These are phyloP conservation scores for Leuciscus waleckii DNA, from an alignment of 2,797 vertebrate species.

Conservation along the genomic window DNA sequence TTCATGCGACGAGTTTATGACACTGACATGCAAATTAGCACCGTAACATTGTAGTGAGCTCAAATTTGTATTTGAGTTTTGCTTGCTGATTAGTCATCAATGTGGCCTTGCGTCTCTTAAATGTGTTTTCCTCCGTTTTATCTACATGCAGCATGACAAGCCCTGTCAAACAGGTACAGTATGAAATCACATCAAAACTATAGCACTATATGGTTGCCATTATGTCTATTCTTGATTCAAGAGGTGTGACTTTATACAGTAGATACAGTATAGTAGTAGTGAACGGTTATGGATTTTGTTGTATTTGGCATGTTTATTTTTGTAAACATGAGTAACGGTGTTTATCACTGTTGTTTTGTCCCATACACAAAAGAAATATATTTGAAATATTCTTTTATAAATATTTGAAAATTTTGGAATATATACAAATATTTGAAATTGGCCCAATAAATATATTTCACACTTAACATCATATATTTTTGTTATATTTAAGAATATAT, in stretches of 20 bases:
- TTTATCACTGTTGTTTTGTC: neutral
- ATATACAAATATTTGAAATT: too few species aligned
- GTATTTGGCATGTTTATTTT: conserved; percentile 1
- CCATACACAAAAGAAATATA: too few species aligned
- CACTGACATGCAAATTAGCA: conserved; percentile 10
- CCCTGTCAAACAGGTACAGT: conserved; percentile 80
- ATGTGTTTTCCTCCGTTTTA: conserved; percentile 69
- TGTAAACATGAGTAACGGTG: neutral
- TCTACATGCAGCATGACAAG: conserved; percentile 85
- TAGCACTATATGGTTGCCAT: conserved; percentile 13
- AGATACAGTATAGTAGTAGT: neutral
- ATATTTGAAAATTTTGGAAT: too few species aligned
- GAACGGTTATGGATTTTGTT: neutral
- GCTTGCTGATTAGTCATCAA: neutral
- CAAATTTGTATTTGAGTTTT: neutral
- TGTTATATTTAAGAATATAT: too few species aligned
- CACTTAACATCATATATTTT: too few species aligned
- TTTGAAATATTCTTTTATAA: too few species aligned
- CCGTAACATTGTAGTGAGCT: neutral
- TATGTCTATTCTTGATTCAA: conserved; percentile 10
- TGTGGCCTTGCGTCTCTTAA: conserved; percentile 1
- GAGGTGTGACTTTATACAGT: neutral
- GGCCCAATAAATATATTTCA: too few species aligned
- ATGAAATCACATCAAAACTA: conserved; percentile 42
- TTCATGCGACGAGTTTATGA: neutral